Percentiles rank a stretch among this genome's conserved stretches.
phyloP scores from a whole-genome alignment of 1,140 invertebrate species.

The Cepaea nemoralis region DNA sequence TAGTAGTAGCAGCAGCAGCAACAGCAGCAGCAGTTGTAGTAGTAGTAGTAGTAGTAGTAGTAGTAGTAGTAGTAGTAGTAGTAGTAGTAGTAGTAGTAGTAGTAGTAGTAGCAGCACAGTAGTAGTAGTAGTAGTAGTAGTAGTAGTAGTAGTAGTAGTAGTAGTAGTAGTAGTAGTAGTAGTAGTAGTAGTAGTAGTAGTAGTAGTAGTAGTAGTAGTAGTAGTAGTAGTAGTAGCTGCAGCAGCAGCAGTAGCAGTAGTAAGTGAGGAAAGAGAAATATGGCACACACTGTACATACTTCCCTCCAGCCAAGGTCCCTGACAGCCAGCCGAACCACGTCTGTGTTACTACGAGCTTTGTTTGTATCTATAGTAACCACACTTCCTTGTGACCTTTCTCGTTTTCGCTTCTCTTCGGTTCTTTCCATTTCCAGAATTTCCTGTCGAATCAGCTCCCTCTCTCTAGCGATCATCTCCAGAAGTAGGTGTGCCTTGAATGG shows the following conservation, averaged over 20 bases:
- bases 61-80: background rate
- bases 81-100: no score
- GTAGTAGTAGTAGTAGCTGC: background rate
- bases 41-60: background rate
- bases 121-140: no score
- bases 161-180: no score
- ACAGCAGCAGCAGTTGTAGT: background rate
- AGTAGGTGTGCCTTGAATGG: slow-evolving; percentile 29
- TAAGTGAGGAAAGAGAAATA: background rate
- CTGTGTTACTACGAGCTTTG: no score
- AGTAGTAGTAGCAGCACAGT: no score
- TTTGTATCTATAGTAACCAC: slow-evolving; percentile 69
- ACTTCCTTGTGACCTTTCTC: slow-evolving; percentile 44
- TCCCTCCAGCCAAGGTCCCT: no score
- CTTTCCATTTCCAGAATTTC: no score
- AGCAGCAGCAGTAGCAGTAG: background rate
- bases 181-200: background rate
- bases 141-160: no score
- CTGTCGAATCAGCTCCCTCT: background rate
- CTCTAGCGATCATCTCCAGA: slow-evolving; percentile 4
- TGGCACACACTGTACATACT: slow-evolving; percentile 40
- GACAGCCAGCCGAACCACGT: no score
- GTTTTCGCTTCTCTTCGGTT: background rate
- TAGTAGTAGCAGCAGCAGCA: background rate
- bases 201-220: background rate